A percentile compares a stretch with the other conserved stretches of the same genome.
phyloP scores from a whole-genome alignment of 2,888 invertebrate genomes.

The Pegoplata infirma region DNA sequence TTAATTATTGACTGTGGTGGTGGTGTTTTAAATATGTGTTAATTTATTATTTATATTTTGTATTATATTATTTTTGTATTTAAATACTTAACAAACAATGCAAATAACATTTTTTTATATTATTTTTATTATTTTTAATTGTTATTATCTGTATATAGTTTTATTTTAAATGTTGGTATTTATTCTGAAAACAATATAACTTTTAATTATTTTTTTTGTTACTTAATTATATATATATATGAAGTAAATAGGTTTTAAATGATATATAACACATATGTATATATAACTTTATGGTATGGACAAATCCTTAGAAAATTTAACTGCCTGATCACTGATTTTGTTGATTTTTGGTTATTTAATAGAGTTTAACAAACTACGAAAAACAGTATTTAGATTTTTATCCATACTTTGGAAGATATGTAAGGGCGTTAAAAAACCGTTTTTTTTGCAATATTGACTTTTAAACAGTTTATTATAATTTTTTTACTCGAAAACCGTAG shows the following conservation, averaged over 20 bases:
- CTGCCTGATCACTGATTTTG: too few species aligned
- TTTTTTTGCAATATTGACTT: too few species aligned
- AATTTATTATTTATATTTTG: not conserved
- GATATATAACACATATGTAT: constrained; percentile 24
- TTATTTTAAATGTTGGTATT: constrained; percentile 8
- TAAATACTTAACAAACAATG: constrained; percentile 71
- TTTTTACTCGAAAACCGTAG: too few species aligned
- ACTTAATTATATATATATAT: constrained; percentile 18
- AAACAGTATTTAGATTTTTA: too few species aligned
- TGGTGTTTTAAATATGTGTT: constrained; percentile 18
- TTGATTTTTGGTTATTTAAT: not conserved
- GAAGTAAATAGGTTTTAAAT: constrained; percentile 17
- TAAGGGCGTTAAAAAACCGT: too few species aligned
- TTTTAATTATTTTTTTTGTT: constrained; percentile 22
- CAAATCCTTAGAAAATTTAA: too few species aligned
- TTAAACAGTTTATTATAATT: too few species aligned
- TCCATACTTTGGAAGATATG: too few species aligned
- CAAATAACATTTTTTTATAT: constrained; percentile 62
- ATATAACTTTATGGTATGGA: too few species aligned
- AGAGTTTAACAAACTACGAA: too few species aligned
- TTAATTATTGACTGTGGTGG: constrained; percentile 19
- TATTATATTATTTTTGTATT: constrained; percentile 1
- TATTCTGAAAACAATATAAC: constrained; percentile 32
- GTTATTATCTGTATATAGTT: constrained; percentile 19
- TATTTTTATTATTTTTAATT: constrained; percentile 38